Evolutionary conservation across 2,113 vertebrate genomes (phyloP), one percentile per base, ranked within the genome.

Genomic region (Rhabdomys dilectus): DNA sequence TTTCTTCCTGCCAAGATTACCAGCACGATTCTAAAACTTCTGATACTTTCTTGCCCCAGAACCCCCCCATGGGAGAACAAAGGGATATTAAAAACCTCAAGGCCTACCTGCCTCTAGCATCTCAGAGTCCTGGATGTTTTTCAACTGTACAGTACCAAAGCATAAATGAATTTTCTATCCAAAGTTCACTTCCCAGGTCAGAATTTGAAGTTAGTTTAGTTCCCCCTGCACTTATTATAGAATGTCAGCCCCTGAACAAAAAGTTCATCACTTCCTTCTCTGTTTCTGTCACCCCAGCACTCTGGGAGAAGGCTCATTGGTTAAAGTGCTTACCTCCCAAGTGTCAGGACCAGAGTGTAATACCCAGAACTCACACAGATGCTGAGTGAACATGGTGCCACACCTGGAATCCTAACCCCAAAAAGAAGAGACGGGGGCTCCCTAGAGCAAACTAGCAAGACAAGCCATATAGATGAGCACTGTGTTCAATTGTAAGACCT

Each of bases 221-320:
- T 97, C 96, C 88, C 75, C 64, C 72, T 88, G 4, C 51, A 92
- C 80, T 91, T 92, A 58, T 92, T 89, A 56, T 62, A 0, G 34
- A 60, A 10, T 31, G 3, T 82, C 82, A 91, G 68, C 26, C 39
- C 95, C 73, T 64, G 26, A 76, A 68, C 22, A 90, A 22, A 9
- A 22, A 4, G n/a, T 4, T 24, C n/a, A 93, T 80, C 26, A 5
- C 45, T 56, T 76, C 13, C 51, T 45, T 70, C 94, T 39, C 24
- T 93, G 34, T 96, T 95, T 78, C 6, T 1, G 45, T 26, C 7
- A 62, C 29, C 16, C 66, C 60, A 86, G 42, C 4, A 16, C 17
- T 16, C 24, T 7, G 82, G 60, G n/a, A 84, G n/a, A 11, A 45
- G 24, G 82, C 60, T 45, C n/a, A 64, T 10, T 64, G 60, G 58